Percentiles rank a stretch among this genome's conserved stretches.
phyloP scores from a whole-genome alignment of 1,140 invertebrate species.

The Nixonia krombeini region DNA sequence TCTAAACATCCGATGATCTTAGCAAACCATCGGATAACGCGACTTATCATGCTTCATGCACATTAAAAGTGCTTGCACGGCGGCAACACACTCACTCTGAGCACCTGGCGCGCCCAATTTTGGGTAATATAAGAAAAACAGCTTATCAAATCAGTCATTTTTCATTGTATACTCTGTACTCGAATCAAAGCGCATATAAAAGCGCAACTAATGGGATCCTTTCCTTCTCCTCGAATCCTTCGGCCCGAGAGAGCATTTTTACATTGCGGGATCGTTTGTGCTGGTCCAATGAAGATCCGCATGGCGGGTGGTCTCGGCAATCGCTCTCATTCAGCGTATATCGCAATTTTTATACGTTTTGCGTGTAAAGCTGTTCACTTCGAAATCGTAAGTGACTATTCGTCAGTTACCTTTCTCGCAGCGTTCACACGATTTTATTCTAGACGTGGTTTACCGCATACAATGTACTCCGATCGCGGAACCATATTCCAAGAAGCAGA shows the following conservation, averaged over 20 bases:
- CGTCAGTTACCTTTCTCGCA: neutral
- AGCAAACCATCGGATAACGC: neutral
- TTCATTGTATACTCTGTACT: slow-evolving; percentile 7
- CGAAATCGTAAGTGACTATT: slow-evolving; percentile 4
- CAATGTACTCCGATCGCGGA: neutral
- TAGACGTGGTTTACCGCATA: neutral
- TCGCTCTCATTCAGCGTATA: slow-evolving; percentile 2
- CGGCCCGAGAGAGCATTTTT: slow-evolving; percentile 2
- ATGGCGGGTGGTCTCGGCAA: slow-evolving; percentile 11
- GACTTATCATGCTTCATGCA: neutral
- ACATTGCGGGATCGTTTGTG: slow-evolving; percentile 14
- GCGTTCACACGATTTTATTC: neutral
- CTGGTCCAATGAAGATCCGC: slow-evolving; percentile 12
- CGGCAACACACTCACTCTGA: slow-evolving; percentile 7
- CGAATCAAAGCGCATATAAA: neutral
- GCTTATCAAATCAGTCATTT: slow-evolving; percentile 10
- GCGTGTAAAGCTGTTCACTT: slow-evolving; percentile 8
- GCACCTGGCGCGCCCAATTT: neutral
- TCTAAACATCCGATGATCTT: neutral
- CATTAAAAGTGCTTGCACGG: slow-evolving; percentile 17
- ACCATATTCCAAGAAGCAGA: slow-evolving; percentile 23
- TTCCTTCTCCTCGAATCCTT: neutral
- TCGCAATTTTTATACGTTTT: slow-evolving; percentile 21
- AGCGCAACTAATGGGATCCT: slow-evolving; percentile 2
- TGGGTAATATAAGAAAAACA: slow-evolving; percentile 18